Evolutionary conservation across 2,888 invertebrate genomes (phyloP), one percentile per base, ranked within the genome.

Genomic region (Tolmerus cingulatus): DNA sequence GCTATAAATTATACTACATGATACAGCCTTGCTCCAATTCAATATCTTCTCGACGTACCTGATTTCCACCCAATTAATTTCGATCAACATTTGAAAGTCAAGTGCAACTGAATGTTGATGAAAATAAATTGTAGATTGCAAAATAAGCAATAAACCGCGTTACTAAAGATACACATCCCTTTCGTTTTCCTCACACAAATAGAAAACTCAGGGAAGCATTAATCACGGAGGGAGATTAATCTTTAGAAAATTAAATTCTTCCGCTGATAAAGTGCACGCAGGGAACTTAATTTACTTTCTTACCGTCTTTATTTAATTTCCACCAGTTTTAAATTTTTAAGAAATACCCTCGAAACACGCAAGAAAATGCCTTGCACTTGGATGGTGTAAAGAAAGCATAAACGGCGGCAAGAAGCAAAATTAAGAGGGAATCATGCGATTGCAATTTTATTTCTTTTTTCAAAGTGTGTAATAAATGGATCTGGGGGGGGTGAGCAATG

Each of bases 321-420:
- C 66, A 66, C 66, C 27, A 66, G 27, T 66, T 66, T 46, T 14
- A 46, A 66, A 27, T 19, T 23, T 19, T 9, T 66, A 76, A 76
- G 9, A 76, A 84, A 84, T 74, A 46, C 23, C 9, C 8, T 37
- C 5, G 30, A n/a, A n/a, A 19, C 85, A 85, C 85, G 85, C 85
- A 74, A 85, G 23, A 43, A 57, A 23, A 40, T 74, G 34, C 46
- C 43, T 85, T 85, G 85, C 74, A 74, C 74, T 85, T 85, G 74
- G 74, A 43, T 85, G 74, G 74, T 74, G 51, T 85, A 40, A 66
- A 82, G 66, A 82, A 82, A 57, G 79, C 37, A 78, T 81, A 23
- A 82, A 43, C 30, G 19, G 30, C 16, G 16, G 16, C 12, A 30
- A 66, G n/a, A 84, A 66, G n/a, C 55, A 66, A 66, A 66, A 66